Base-by-base conservation (phyloP, 2,797 vertebrate species). In the Sphenodon punctatus region DNA sequence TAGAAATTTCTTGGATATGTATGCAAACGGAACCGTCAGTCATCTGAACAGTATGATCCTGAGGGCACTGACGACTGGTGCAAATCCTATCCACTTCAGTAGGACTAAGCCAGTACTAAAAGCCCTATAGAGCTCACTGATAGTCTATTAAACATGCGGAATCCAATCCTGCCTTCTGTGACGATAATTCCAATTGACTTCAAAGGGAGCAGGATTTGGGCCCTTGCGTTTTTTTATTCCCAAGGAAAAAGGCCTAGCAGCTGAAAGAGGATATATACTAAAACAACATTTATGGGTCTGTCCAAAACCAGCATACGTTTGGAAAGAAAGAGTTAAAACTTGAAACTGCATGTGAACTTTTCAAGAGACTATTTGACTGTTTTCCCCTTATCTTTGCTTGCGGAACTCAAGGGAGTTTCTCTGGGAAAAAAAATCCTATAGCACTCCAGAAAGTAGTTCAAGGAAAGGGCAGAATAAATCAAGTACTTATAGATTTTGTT, bases 321-420 rank as follows among this genome's bases (percentile, higher is more conserved):
- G 75, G 83, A 85, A 70, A 6, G 5, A 9, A 76, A 38, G 51
- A 90, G 71, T 64, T 82, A 80, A 75, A 75, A n/a, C 61, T 48
- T 76, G 65, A 89, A 70, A 0, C 0, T 83, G 39, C 45, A 76
- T 34, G 30, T 2, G 23, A 88, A 55, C 67, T 51, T 85, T 78
- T 83, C 59, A 39, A 67, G 66, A 82, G 30, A 79, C 34, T 80
- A 55, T 65, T 85, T 72, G 49, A 81, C 69, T 67, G 55, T 53
- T 76, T 63, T 67, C 73, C 75, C 63, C 22, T 53, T 45, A 55
- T 89, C 92, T 88, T 78, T 42, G 75, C 70, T 53, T 42, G 30
- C 67, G 83, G 79, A 74, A 68, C 87, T 83, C 88, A 53, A 34
- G 74, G 85, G 75, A 85, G 38, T 30, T 72, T 83, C 83, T 70